A percentile compares a stretch with the other conserved stretches of the same genome.
Conservation (phyloP, 2,113 vertebrate species). For the Grammatotria lemairii region DNA sequence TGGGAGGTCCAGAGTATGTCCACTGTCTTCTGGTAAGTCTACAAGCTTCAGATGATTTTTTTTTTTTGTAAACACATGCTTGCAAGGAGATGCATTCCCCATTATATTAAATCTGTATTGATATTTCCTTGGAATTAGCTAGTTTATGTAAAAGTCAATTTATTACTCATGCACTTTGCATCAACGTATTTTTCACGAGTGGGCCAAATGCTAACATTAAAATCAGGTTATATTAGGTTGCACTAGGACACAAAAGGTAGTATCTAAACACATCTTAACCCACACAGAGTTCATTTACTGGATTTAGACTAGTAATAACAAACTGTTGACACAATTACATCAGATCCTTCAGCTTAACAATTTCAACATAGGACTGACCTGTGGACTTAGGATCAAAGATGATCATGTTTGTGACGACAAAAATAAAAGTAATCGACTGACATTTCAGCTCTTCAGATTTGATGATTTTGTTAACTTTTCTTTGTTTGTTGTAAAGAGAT, state of each 20-base stretch:
- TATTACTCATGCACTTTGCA: background rate
- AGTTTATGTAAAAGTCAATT: background rate
- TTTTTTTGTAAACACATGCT: background rate
- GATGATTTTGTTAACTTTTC: background rate
- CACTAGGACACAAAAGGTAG: background rate
- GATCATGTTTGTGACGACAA: background rate
- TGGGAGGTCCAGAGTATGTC: slow-evolving; percentile 85
- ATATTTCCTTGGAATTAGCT: background rate
- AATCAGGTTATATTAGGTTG: background rate
- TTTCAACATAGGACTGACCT: background rate
- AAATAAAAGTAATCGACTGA: background rate
- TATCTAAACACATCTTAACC: background rate
- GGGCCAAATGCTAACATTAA: background rate
- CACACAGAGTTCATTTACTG: background rate
- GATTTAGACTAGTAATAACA: background rate
- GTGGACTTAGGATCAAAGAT: background rate
- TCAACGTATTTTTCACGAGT: background rate
- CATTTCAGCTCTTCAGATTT: background rate
- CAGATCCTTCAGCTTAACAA: background rate
- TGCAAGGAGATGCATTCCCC: background rate
- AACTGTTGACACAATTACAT: background rate
- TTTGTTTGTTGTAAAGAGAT: background rate
- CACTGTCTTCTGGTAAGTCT: slow-evolving; percentile 84
- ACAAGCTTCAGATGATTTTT: background rate
- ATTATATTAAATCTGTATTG: background rate